phyloP scores from a whole-genome alignment of 2,113 vertebrate species.

The Anguilla japonica region DNA sequence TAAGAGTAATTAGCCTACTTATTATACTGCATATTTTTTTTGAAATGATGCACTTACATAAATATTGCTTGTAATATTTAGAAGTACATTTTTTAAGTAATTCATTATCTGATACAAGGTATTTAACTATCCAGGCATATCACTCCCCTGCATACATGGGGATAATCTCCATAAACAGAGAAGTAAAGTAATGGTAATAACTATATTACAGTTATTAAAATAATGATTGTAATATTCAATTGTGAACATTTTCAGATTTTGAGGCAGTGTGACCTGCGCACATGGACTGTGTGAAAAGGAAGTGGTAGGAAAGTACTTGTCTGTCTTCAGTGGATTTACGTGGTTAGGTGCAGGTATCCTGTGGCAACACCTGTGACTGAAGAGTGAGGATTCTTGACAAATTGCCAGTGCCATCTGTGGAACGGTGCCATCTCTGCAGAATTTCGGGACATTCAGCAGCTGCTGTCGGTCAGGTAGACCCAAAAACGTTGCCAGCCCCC shows the following conservation, averaged over 20 bases:
- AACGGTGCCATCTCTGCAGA: slow-evolving; percentile 40
- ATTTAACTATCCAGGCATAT: neutral
- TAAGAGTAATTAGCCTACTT: neutral
- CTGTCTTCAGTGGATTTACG: slow-evolving; percentile 9
- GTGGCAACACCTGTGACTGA: slow-evolving; percentile 27
- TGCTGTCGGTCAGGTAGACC: slow-evolving; percentile 45
- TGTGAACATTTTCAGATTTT: neutral
- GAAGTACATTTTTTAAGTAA: neutral
- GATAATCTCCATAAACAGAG: neutral
- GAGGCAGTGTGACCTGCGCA: slow-evolving; percentile 7
- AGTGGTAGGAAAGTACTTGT: slow-evolving; percentile 1
- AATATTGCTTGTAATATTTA: neutral
- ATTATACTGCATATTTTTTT: neutral
- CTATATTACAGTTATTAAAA: slow-evolving; percentile 3
- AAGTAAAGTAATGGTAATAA: neutral
- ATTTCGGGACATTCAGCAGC: slow-evolving; percentile 27
- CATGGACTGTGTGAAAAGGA: slow-evolving; percentile 14
- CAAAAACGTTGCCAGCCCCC: slow-evolving; percentile 23
- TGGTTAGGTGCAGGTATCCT: neutral
- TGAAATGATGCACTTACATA: neutral
- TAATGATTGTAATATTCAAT: neutral
- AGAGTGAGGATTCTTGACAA: slow-evolving; percentile 33
- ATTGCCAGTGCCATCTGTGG: slow-evolving; percentile 35
- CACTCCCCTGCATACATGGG: neutral
- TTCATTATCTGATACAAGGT: neutral